These are phyloP conservation scores for Dynastes tityus DNA, from an alignment of 2,888 invertebrate genomes.

Conservation along the genomic window DNA sequence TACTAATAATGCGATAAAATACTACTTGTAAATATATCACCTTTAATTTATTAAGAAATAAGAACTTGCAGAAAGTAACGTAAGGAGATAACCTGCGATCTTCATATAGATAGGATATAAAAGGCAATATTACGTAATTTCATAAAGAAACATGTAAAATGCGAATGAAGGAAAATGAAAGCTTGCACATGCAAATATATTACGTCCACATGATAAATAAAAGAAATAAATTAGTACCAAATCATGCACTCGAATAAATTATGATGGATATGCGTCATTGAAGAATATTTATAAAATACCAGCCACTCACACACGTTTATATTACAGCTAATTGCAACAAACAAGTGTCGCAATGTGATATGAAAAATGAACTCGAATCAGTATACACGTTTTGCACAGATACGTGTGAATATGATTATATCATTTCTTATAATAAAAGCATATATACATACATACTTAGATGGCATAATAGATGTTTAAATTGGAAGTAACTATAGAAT, in stretches of 20 bases:
- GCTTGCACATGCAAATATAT: neutral
- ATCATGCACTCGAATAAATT: constrained; percentile 21
- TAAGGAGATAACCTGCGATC: too few species aligned
- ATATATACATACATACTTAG: neutral
- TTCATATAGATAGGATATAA: neutral
- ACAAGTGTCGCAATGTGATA: constrained; percentile 11
- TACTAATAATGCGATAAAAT: too few species aligned
- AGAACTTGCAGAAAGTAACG: too few species aligned
- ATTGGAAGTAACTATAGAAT: neutral
- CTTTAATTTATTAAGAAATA: too few species aligned
- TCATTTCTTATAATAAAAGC: constrained; percentile 4
- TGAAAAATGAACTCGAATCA: constrained; percentile 11
- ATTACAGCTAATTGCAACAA: constrained; percentile 10
- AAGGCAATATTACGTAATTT: neutral
- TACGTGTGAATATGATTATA: constrained; percentile 13
- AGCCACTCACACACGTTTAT: neutral
- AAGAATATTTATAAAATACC: constrained; percentile 13
- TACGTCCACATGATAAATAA: neutral
- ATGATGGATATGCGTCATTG: constrained; percentile 20
- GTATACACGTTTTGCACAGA: neutral
- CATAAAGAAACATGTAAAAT: neutral
- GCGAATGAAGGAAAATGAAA: neutral
- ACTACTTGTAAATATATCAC: too few species aligned
- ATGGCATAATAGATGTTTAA: constrained; percentile 22
- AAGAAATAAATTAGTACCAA: constrained; percentile 25